Evolutionary conservation across 2,797 vertebrate genomes (phyloP).

Genomic region (Tenualosa ilisha): DNA sequence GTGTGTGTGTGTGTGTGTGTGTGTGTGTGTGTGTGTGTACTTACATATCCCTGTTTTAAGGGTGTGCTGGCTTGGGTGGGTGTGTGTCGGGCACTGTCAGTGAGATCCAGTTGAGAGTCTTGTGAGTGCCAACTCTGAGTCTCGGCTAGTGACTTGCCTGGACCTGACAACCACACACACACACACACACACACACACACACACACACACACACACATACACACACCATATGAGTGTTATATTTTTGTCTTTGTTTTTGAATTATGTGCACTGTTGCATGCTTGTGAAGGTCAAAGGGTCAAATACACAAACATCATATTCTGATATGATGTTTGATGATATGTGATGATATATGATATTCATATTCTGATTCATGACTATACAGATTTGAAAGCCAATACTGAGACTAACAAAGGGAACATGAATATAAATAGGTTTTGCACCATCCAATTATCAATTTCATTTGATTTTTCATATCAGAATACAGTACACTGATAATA

Average conservation of each 20-base stretch:
- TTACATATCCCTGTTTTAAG: conserved; percentile 80
- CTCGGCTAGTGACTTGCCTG: conserved; percentile 69
- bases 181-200: background rate
- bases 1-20: background rate
- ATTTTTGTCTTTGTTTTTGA: too few relatives aligned
- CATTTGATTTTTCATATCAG: background rate
- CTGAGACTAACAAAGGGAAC: background rate
- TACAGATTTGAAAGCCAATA: too few relatives aligned
- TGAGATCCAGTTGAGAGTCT: conserved; percentile 64
- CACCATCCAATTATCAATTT: background rate
- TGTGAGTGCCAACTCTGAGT: conserved; percentile 76
- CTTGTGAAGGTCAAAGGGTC: too few relatives aligned
- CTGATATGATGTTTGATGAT: too few relatives aligned
- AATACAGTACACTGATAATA: background rate
- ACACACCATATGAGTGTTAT: background rate
- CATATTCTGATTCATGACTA: too few relatives aligned
- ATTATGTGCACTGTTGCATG: too few relatives aligned
- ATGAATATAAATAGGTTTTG: background rate
- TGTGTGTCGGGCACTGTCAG: conserved; percentile 44
- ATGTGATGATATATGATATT: too few relatives aligned
- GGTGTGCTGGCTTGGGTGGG: conserved; percentile 78
- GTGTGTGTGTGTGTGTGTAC: conserved; percentile 51
- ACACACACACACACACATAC: background rate
- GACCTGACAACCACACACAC: conserved; percentile 42
- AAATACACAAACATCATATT: too few relatives aligned